Conservation (phyloP, 2,113 vertebrate species). For the Rostratula benghalensis region DNA sequence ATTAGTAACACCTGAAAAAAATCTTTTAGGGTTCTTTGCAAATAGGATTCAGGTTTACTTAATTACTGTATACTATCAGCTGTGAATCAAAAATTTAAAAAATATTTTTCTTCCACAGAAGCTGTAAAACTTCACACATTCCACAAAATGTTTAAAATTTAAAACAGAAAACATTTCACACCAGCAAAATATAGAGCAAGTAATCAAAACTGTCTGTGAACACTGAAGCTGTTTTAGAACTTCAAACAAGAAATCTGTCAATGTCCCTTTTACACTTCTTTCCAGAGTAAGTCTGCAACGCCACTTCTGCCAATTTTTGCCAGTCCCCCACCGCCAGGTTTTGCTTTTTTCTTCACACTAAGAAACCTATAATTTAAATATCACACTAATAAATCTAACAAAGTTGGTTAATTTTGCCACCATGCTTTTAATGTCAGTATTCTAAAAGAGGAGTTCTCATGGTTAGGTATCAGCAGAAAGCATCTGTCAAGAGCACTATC, state of each 20-base stretch:
- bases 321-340: neutral
- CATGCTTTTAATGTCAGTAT: neutral
- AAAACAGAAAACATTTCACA: constrained; percentile 5
- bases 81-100: neutral
- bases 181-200: neutral
- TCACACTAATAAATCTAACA: neutral
- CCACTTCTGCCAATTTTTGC: neutral
- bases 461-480: neutral
- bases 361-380: neutral
- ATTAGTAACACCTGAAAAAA: neutral
- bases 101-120: neutral
- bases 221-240: neutral
- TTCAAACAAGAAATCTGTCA: neutral
- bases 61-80: neutral
- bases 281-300: neutral
- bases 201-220: neutral
- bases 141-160: neutral
- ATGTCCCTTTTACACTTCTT: neutral
- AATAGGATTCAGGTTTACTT: neutral
- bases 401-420: neutral
- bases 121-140: neutral
- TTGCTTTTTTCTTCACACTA: neutral
- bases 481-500: neutral
- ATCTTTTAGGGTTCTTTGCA: neutral
- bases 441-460: neutral